Evolutionary conservation across 1,140 invertebrate species (phyloP), one percentile per base, ranked within the genome.

Genomic region (Orius insidiosus): DNA sequence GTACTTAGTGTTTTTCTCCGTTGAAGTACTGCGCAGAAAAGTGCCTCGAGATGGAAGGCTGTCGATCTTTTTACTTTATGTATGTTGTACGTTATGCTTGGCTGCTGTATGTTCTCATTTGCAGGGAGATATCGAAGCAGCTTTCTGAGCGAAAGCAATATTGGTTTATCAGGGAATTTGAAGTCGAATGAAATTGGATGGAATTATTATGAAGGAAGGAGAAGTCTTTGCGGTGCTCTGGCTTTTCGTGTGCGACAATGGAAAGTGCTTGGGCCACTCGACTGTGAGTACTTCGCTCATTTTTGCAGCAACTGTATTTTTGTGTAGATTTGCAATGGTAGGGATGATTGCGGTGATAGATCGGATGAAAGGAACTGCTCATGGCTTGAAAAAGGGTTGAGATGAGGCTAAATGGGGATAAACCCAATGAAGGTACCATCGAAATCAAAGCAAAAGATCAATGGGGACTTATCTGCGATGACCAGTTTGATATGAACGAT

Each of bases 381-480:
- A 0, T 61, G 61, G 1, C 56, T 63, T 41, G 68, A 70, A 53
- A 59, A 74, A 13, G 74, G 70, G 79, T 79, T 51, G 63, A 61
- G 32, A 66, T 83, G 31, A 65, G 74, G 2, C 59, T 85, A 8
- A 66, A 63, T 5, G 75, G 71, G 36, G 68, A 72, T 0, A 60
- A 60, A 1, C 30, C 47, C 0, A 59, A 75, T 53, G 71, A 79
- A 59, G 82, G 82, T 4, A 63, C 75, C 42, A 57, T 85, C 2
- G 78, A 84, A 65, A 69, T 85, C 1, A 76, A 72, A 63, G 67
- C 77, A 77, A 54, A 32, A 52, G 78, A 73, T 1, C 63, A 69
- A 40, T 78, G 73, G 70, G 80, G 80, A 1, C 72, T 74, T 51
- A 68, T 86, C n/a, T 85, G 82, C 57, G 78, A 80, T 55, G 76